Conservation (phyloP, 2,888 invertebrate genomes). For the Tanypteryx hageni region DNA sequence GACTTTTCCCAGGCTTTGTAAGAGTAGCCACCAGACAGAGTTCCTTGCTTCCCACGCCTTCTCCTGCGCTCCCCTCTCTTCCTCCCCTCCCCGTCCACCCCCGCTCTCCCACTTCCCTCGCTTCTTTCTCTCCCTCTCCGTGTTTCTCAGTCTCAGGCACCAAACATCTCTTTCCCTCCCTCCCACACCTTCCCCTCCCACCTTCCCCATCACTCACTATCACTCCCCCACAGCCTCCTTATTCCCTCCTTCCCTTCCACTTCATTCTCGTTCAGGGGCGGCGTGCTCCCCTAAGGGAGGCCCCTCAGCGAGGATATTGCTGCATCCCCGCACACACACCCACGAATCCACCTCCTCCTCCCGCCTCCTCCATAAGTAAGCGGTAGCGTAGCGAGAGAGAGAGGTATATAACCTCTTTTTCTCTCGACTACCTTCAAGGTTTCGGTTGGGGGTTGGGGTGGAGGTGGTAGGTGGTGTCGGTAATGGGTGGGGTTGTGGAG, state of each 20-base stretch:
- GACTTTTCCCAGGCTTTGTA: conserved; percentile 54
- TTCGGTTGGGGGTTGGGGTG: background rate
- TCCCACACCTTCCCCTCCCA: background rate
- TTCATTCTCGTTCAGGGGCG: background rate
- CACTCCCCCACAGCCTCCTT: background rate
- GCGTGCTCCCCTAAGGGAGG: background rate
- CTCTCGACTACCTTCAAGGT: background rate
- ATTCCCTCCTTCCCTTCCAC: background rate
- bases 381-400: conserved; percentile 12
- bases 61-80: background rate
- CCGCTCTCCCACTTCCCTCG: conserved; percentile 65
- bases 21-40: conserved; percentile 53
- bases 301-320: conserved; percentile 4
- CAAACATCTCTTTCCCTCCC: conserved; percentile 62
- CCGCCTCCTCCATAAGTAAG: conserved; percentile 15
- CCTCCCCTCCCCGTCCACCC: background rate
- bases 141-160: conserved; percentile 63
- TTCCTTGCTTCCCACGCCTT: background rate
- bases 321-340: background rate
- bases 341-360: background rate
- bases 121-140: conserved; percentile 28
- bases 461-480: conserved; percentile 8
- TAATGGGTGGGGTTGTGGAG: background rate
- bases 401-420: background rate
- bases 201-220: conserved; percentile 12